phyloP scores from a whole-genome alignment of 2,888 invertebrate genomes.

The Smittia sp. region DNA sequence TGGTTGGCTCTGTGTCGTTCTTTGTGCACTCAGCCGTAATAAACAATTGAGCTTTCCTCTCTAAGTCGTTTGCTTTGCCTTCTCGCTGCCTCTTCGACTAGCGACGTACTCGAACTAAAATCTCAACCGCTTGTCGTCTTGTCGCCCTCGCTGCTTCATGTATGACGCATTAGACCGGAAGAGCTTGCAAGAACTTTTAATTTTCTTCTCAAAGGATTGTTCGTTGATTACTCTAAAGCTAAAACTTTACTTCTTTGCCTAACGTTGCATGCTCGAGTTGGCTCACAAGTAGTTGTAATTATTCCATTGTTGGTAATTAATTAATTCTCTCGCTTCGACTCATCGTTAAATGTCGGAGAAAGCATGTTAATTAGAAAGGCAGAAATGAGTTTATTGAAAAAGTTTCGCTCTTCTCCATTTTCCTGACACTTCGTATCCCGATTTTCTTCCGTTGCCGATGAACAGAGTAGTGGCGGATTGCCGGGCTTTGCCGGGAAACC shows the following conservation, averaged over 20 bases:
- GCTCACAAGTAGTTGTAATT: neutral
- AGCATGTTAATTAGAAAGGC: conserved; percentile 2
- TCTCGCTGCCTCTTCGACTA: neutral
- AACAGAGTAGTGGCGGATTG: conserved; percentile 45
- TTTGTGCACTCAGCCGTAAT: conserved; percentile 16
- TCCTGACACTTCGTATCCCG: neutral
- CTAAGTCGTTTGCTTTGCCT: conserved; percentile 8
- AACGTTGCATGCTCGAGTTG: neutral
- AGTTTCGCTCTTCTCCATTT: neutral
- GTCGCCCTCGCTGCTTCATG: too few species aligned
- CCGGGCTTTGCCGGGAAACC: conserved; percentile 44
- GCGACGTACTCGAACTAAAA: neutral
- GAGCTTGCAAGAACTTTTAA: too few species aligned
- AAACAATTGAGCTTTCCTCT: conserved; percentile 26
- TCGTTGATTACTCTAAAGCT: too few species aligned
- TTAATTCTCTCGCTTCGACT: neutral
- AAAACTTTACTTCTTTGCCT: too few species aligned
- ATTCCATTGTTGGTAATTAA: neutral
- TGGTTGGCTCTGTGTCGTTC: too few species aligned
- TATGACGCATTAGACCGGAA: too few species aligned
- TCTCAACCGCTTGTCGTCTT: too few species aligned
- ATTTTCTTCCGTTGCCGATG: neutral
- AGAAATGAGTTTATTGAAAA: neutral
- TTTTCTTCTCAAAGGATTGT: too few species aligned
- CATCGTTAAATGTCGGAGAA: neutral